These are phyloP conservation scores for Drosophila lacteicornis DNA, from an alignment of 1,140 invertebrate species.

Conservation along the genomic window DNA sequence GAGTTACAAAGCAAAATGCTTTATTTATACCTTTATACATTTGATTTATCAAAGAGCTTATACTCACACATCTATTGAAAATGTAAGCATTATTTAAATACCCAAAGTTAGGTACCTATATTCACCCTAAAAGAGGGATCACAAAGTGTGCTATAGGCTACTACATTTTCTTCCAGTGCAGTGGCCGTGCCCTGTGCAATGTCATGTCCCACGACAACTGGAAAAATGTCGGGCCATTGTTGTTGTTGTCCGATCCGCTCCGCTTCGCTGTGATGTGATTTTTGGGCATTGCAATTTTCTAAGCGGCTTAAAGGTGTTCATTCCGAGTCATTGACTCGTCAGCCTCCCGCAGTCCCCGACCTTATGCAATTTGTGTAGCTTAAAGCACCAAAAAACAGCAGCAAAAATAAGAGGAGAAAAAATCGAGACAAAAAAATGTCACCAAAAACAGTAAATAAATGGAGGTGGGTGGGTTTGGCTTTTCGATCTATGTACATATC, in stretches of 20 bases:
- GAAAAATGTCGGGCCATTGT: slow-evolving; percentile 40
- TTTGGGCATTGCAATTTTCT: slow-evolving; percentile 79
- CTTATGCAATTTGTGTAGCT: slow-evolving; percentile 49
- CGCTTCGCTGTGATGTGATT: slow-evolving; percentile 47
- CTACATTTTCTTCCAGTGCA: slow-evolving; percentile 9
- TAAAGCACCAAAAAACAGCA: slow-evolving; percentile 28
- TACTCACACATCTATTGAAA: no score
- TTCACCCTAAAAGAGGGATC: no score
- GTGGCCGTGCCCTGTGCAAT: slow-evolving; percentile 24
- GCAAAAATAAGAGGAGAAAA: not conserved
- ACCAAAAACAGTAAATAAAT: slow-evolving; percentile 26
- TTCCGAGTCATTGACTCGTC: slow-evolving; percentile 69
- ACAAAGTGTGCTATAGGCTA: no score
- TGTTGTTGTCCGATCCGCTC: slow-evolving; percentile 32
- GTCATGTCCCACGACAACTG: slow-evolving; percentile 44
- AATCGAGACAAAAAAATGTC: slow-evolving; percentile 2
- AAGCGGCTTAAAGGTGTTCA: slow-evolving; percentile 82
- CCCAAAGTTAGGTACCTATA: no score
- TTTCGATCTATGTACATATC: slow-evolving; percentile 25
- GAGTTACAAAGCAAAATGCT: no score
- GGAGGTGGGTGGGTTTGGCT: slow-evolving; percentile 4
- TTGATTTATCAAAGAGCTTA: no score
- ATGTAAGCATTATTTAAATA: no score
- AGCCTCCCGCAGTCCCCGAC: slow-evolving; percentile 8
- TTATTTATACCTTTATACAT: no score